Evolutionary conservation across 2,888 invertebrate species (phyloP).

Genomic region (Melinaea menophilus): DNA sequence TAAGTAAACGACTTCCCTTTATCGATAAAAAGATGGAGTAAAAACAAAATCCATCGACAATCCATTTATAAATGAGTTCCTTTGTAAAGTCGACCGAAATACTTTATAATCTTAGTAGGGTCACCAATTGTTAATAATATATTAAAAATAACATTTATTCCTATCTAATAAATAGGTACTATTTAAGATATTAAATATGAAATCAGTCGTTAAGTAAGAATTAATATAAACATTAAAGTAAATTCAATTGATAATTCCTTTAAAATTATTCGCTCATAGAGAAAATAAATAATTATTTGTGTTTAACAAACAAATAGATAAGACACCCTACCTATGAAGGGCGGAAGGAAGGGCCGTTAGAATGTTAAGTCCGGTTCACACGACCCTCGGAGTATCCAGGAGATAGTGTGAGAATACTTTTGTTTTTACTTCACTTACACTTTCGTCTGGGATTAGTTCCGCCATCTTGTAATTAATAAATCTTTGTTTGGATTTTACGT

Average conservation of each 20-base stretch:
- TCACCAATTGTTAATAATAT: conserved; percentile 8
- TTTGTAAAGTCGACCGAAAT: conserved; percentile 14
- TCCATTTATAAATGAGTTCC: conserved; percentile 17
- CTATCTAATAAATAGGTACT: no score
- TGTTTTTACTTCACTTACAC: conserved; percentile 26
- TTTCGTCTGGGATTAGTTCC: conserved; percentile 16
- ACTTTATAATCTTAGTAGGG: conserved; percentile 20
- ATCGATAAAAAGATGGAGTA: conserved; percentile 11
- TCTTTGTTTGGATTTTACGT: neutral
- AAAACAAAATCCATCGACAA: conserved; percentile 22
- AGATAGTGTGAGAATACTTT: conserved; percentile 31
- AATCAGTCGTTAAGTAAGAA: no score
- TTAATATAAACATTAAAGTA: no score
- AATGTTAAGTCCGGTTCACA: conserved; percentile 43
- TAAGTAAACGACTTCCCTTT: conserved; percentile 10
- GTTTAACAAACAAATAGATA: neutral
- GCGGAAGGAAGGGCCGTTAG: conserved; percentile 47
- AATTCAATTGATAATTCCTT: no score
- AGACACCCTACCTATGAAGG: conserved; percentile 25
- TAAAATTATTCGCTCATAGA: no score
- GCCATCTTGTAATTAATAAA: conserved; percentile 5
- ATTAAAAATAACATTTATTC: neutral
- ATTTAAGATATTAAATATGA: no score
- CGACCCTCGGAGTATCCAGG: conserved; percentile 32
- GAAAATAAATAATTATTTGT: neutral